phyloP scores from a whole-genome alignment of 2,888 invertebrate genomes.

The Mechanitis mazaeus region DNA sequence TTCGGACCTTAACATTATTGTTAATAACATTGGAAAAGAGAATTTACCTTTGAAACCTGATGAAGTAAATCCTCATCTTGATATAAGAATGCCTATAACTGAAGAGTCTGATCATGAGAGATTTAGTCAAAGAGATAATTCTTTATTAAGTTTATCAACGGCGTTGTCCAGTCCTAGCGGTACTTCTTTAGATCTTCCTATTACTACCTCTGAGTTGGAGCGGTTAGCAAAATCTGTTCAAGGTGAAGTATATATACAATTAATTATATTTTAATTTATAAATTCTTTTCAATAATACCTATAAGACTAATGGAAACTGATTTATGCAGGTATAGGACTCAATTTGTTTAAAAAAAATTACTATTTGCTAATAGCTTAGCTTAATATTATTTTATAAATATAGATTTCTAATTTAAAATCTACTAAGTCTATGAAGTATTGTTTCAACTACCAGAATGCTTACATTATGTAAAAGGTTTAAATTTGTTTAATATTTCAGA shows the following conservation, averaged over 20 bases:
- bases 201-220: slow-evolving; percentile 61
- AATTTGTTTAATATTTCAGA: slow-evolving; percentile 25
- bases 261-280: too few species aligned
- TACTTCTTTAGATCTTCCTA: slow-evolving; percentile 58
- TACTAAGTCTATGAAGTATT: too few species aligned
- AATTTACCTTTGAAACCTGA: slow-evolving; percentile 52
- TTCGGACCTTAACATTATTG: slow-evolving; percentile 59
- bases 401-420: too few species aligned
- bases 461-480: too few species aligned
- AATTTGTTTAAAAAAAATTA: too few species aligned
- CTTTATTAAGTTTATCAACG: slow-evolving; percentile 43
- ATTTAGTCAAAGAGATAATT: slow-evolving; percentile 41
- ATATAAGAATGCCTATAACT: slow-evolving; percentile 36
- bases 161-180: slow-evolving; percentile 59
- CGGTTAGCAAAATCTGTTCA: slow-evolving; percentile 62
- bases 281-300: not conserved
- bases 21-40: slow-evolving; percentile 57
- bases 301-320: too few species aligned
- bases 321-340: too few species aligned
- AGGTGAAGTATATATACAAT: slow-evolving; percentile 39
- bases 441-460: not conserved
- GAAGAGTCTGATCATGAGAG: slow-evolving; percentile 28
- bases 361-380: too few species aligned
- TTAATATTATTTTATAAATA: too few species aligned
- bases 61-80: slow-evolving; percentile 41